phyloP scores from a whole-genome alignment of 1,140 invertebrate species.

The Saccostrea echinata region DNA sequence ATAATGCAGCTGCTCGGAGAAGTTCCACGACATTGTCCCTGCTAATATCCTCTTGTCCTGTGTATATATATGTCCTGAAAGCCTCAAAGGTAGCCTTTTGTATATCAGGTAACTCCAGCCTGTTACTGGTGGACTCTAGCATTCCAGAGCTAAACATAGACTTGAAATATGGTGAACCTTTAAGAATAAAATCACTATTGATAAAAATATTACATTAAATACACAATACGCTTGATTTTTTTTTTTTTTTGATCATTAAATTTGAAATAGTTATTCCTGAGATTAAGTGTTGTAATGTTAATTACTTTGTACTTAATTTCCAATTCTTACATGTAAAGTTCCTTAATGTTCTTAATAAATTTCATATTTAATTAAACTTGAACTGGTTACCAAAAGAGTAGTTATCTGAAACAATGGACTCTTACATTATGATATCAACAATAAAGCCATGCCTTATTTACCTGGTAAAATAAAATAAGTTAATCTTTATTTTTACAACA shows the following conservation, averaged over 20 bases:
- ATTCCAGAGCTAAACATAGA: conserved; percentile 66
- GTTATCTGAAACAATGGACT: no score
- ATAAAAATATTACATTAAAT: neutral
- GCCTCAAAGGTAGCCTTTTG: conserved; percentile 62
- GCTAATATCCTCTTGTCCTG: conserved; percentile 55
- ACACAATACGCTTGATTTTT: no score
- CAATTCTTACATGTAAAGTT: neutral
- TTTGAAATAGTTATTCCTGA: neutral
- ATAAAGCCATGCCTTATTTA: no score
- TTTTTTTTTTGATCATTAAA: no score
- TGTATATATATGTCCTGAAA: conserved; percentile 62
- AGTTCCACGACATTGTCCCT: conserved; percentile 60
- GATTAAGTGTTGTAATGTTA: neutral
- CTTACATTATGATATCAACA: no score
- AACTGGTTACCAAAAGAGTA: no score
- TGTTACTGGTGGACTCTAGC: conserved; percentile 58
- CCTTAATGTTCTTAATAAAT: no score
- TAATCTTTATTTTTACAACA: no score
- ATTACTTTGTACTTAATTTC: neutral
- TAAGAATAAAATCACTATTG: neutral
- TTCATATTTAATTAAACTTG: no score
- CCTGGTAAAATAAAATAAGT: no score
- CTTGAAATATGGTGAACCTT: conserved; percentile 66
- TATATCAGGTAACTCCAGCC: conserved; percentile 59
- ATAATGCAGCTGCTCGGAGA: conserved; percentile 56